Conservation (phyloP, 1,140 invertebrate species). For the Diachasma alloeum region DNA sequence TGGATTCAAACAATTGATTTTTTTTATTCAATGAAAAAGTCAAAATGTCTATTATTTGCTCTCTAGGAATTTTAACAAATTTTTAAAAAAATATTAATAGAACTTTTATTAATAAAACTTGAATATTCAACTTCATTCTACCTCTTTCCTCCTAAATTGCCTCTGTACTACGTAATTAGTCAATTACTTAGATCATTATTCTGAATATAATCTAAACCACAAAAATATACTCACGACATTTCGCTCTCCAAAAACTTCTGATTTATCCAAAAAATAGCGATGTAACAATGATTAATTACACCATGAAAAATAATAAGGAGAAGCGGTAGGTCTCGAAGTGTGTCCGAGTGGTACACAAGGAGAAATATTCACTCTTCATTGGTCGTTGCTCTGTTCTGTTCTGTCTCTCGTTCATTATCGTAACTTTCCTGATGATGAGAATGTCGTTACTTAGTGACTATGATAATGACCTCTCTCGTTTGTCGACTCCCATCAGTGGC, state of each 20-base stretch:
- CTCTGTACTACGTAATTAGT: not conserved
- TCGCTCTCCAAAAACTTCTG: not conserved
- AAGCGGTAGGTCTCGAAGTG: conserved; percentile 14
- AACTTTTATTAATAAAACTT: too few relatives aligned
- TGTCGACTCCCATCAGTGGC: conserved; percentile 56
- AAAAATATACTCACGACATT: not conserved
- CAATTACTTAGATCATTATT: not conserved
- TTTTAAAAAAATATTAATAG: too few relatives aligned
- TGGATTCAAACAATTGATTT: too few relatives aligned
- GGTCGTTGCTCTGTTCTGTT: not conserved
- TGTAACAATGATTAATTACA: not conserved
- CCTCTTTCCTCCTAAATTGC: too few relatives aligned
- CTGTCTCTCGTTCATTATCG: too few relatives aligned
- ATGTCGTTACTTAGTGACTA: too few relatives aligned
- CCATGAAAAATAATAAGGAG: not conserved
- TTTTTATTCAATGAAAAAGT: too few relatives aligned
- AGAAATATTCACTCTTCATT: not conserved
- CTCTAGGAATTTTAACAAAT: too few relatives aligned
- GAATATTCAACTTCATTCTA: too few relatives aligned
- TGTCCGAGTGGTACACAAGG: not conserved
- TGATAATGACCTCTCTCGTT: conserved; percentile 12
- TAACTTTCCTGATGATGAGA: not conserved
- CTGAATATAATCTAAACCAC: not conserved
- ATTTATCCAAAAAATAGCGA: not conserved
- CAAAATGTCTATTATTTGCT: too few relatives aligned